Conservation (phyloP, 2,113 vertebrate species). For the Cryptotis parvus region DNA sequence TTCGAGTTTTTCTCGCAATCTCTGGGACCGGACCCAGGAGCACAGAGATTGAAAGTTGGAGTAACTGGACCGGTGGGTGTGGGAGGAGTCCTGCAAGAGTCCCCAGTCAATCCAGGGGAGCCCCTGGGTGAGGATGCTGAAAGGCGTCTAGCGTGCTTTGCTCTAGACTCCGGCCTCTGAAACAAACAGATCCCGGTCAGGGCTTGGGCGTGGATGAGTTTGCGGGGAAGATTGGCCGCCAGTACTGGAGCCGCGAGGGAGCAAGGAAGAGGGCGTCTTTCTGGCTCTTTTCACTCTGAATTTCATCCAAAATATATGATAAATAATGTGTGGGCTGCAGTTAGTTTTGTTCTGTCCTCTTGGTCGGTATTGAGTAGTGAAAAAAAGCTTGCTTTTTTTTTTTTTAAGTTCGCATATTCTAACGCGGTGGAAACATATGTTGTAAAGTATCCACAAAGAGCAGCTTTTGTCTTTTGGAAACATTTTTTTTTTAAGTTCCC, state of each 20-base stretch:
- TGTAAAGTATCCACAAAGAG: constrained; percentile 59
- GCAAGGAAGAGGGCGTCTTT: not conserved
- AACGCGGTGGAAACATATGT: constrained; percentile 24
- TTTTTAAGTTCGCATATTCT: constrained; percentile 44
- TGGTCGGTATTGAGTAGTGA: not conserved
- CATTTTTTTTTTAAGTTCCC: constrained; percentile 66
- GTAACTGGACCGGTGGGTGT: not conserved
- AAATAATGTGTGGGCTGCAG: constrained; percentile 25
- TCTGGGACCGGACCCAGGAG: not conserved
- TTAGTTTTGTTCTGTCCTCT: constrained; percentile 52
- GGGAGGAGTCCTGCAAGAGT: not conserved
- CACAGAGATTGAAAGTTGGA: not conserved
- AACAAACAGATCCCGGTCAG: no score
- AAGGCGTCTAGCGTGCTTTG: not conserved
- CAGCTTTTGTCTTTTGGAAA: constrained; percentile 55
- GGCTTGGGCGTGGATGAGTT: not conserved
- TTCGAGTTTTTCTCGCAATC: not conserved
- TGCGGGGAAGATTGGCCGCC: not conserved
- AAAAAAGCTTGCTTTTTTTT: not conserved
- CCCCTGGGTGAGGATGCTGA: not conserved
- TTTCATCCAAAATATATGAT: constrained; percentile 44
- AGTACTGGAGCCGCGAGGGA: not conserved
- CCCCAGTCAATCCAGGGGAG: not conserved
- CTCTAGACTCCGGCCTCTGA: not conserved
- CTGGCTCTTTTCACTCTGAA: constrained; percentile 4